A percentile compares a stretch with the other conserved stretches of the same genome.
Conservation (phyloP, 2,113 vertebrate species). For the Elaphurus davidianus region DNA sequence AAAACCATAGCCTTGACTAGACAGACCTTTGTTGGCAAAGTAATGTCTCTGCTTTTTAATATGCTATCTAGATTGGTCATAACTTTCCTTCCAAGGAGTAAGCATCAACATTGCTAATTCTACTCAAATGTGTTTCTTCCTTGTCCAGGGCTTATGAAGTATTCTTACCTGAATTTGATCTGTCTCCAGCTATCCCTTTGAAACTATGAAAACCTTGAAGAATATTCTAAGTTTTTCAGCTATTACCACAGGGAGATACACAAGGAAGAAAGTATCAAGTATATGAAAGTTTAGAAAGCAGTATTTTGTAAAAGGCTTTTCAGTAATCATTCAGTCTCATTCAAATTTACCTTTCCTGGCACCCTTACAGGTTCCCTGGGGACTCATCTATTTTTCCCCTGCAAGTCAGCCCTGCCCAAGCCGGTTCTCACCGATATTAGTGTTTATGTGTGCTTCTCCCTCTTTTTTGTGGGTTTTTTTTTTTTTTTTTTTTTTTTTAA, state of each 20-base stretch:
- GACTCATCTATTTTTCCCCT: background rate
- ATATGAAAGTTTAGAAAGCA: background rate
- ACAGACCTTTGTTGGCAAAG: too few species aligned
- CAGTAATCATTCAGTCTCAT: constrained; percentile 18
- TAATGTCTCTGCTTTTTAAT: too few species aligned
- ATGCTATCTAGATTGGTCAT: too few species aligned
- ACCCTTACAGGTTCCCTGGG: background rate
- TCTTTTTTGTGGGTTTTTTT: background rate
- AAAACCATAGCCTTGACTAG: too few species aligned
- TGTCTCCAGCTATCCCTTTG: background rate
- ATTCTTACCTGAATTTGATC: background rate
- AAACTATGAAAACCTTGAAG: background rate
- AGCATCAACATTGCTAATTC: background rate
- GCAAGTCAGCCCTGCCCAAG: background rate
- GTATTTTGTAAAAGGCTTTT: constrained; percentile 21
- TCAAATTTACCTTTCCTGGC: constrained; percentile 17
- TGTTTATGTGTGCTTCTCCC: background rate
- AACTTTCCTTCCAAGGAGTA: too few species aligned
- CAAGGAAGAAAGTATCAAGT: background rate
- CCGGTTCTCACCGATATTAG: background rate
- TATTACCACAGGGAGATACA: background rate
- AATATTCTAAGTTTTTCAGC: background rate
- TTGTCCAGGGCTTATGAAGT: background rate
- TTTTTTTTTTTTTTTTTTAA: background rate
- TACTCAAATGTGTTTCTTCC: background rate